Evolutionary conservation across 2,797 vertebrate genomes (phyloP).

Genomic region (Urocyon cinereoargenteus): DNA sequence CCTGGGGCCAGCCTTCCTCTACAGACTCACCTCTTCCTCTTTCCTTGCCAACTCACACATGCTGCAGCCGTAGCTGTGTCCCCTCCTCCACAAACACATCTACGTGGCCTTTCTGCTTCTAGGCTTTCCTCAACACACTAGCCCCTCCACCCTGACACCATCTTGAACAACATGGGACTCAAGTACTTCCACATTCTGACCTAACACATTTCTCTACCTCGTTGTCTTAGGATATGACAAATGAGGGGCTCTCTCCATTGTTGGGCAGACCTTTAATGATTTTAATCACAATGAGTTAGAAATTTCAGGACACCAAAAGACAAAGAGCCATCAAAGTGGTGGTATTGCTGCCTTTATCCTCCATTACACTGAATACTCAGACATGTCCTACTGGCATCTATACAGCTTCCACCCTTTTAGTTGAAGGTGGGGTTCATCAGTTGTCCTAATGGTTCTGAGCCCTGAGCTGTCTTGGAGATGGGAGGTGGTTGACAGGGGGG

Average conservation of each 20-base stretch:
- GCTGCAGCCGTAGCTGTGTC: neutral
- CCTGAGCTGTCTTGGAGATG: neutral
- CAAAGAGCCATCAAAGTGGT: neutral
- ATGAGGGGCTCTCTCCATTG: neutral
- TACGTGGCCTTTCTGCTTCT: neutral
- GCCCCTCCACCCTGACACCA: neutral
- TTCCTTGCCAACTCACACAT: neutral
- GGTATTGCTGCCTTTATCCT: neutral
- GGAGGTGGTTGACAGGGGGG: fast-evolving
- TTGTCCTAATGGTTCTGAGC: neutral
- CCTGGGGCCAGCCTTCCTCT: neutral
- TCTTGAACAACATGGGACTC: neutral
- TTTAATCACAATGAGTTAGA: constrained; percentile 5
- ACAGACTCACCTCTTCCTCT: neutral
- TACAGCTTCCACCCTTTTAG: neutral
- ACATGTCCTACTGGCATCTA: neutral
- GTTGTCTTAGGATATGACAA: neutral
- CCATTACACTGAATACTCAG: neutral
- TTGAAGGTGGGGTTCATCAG: neutral
- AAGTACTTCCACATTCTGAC: neutral
- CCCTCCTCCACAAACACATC: neutral
- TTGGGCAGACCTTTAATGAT: neutral
- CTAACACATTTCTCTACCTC: neutral
- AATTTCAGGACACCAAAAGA: constrained; percentile 6
- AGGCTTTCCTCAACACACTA: neutral